Percentiles rank a stretch among this genome's conserved stretches.
phyloP scores from a whole-genome alignment of 2,797 vertebrate species.

The Phrynocephalus guinanensis region DNA sequence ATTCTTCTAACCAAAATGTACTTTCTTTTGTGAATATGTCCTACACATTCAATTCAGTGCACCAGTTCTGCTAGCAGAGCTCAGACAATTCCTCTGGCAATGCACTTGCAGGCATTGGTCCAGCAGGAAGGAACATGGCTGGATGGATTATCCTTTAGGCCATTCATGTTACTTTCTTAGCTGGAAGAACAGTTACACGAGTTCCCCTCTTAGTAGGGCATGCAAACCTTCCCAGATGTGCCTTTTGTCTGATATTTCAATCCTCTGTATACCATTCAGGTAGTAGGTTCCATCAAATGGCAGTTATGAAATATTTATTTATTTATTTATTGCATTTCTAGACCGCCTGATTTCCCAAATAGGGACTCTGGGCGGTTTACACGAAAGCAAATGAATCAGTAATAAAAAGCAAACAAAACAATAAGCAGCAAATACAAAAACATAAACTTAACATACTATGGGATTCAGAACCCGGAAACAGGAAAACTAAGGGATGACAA shows the following conservation, averaged over 20 bases:
- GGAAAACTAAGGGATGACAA: too few relatives aligned
- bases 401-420: too few relatives aligned
- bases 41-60: background rate
- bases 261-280: background rate
- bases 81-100: background rate
- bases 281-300: background rate
- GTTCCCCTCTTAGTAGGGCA: background rate
- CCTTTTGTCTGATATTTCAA: background rate
- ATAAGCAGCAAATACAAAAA: too few relatives aligned
- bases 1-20: too few relatives aligned
- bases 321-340: too few relatives aligned
- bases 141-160: background rate
- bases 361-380: too few relatives aligned
- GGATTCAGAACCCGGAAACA: too few relatives aligned
- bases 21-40: background rate
- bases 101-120: background rate
- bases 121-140: background rate
- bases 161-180: background rate
- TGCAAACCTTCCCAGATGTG: rapidly evolving
- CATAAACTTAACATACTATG: too few relatives aligned
- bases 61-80: background rate
- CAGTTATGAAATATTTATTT: too few relatives aligned
- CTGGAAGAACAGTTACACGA: rapidly evolving
- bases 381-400: too few relatives aligned
- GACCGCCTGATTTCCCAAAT: too few relatives aligned